A percentile compares a stretch with the other conserved stretches of the same genome.
Evolutionary conservation across 1,140 invertebrate species (phyloP).

Genomic region (Potamilus streckersoni): DNA sequence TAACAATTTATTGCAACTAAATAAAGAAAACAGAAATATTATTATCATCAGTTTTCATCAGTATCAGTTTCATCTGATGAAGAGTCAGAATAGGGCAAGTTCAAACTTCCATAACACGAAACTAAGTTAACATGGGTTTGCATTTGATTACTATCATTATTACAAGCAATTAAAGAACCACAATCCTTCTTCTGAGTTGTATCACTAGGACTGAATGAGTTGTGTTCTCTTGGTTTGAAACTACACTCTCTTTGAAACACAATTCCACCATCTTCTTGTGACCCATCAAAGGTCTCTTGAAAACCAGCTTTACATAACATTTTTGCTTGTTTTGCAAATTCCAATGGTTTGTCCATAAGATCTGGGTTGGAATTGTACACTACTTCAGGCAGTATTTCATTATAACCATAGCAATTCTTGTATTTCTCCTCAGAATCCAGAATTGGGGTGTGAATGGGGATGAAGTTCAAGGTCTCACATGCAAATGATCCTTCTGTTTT

Average conservation of each 20-base stretch:
- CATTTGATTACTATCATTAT: not conserved
- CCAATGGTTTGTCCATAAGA: conserved; percentile 4
- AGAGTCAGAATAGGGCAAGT: conserved; percentile 26
- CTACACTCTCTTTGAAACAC: not conserved
- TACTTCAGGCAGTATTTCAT: not conserved
- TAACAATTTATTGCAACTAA: no score
- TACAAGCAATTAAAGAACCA: not conserved
- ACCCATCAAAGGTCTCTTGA: not conserved
- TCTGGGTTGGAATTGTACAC: conserved; percentile 9
- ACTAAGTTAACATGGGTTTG: not conserved
- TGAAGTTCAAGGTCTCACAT: not conserved
- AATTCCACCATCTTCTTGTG: not conserved
- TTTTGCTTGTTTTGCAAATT: conserved; percentile 6
- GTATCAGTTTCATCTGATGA: conserved; percentile 17
- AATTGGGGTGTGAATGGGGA: not conserved
- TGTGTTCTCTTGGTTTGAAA: not conserved
- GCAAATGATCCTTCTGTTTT: not conserved
- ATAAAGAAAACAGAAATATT: not conserved
- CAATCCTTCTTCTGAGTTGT: not conserved
- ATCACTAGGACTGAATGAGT: not conserved
- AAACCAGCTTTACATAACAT: not conserved
- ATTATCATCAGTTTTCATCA: not conserved
- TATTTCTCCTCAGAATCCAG: not conserved
- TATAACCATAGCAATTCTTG: not conserved
- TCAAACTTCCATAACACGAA: not conserved